Base-by-base conservation (phyloP, 2,888 invertebrate genomes). In the Pyrrhia umbra region DNA sequence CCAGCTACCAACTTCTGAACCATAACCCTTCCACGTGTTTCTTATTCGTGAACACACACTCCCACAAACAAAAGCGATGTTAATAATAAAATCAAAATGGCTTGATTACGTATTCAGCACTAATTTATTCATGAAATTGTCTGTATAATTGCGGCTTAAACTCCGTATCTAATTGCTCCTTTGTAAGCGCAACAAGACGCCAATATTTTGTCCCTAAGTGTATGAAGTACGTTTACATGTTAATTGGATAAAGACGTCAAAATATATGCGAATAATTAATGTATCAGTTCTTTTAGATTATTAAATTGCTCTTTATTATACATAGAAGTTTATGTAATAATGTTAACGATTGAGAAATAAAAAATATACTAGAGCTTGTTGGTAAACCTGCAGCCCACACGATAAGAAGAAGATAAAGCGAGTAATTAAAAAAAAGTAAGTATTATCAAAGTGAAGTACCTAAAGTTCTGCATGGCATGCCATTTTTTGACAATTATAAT, bases 111-210 rank as follows among this genome's bases (percentile, higher is more conserved):
- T 50, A 75, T 71, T 75, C 65, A 61, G 51, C 25, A 68, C 50
- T 75, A 81, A 82, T 80, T 77, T 84, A 79, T 83, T 81, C 79
- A 81, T 78, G 65, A 74, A 73, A 70, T 65, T 73, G 70, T 67
- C 62, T 63, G 73, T 76, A 77, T 81, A 83, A 85, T 83, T 85
- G 81, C 77, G 77, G 75, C 63, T 58, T 73, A 73, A 73, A 61
- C 65, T 67, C 67, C 62, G 54, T 56, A 47, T 69, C 66, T 82
- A 83, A 85, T 85, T 82, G 76, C 80, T 78, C 68, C 77, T 84
- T 85, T 81, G 79, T 79, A 60, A 60, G 51, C 54, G 68, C 50
- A 68, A 70, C 52, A 52, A 55, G 69, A 52, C 39, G 59, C 30
- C 37, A 51, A 68, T 49, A 56, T 65, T 64, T 73, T 58, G 56